Conservation (phyloP, 1,140 invertebrate species). For the Pogonomyrmex barbatus region DNA sequence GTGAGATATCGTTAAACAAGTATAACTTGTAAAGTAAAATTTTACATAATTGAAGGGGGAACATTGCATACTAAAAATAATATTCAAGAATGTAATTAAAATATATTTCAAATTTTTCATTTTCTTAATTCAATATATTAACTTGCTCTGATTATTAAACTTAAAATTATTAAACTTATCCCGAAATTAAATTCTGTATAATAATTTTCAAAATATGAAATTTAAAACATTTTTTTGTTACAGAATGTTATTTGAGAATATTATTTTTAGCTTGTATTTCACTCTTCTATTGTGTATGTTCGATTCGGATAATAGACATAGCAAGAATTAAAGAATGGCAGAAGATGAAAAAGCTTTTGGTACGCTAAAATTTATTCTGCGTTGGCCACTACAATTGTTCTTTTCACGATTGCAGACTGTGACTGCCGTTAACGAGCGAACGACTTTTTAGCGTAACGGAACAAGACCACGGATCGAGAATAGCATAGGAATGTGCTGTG, state of each 20-base stretch:
- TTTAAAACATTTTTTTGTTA: not conserved
- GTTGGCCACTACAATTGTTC: slow-evolving; percentile 55
- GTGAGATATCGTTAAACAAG: slow-evolving; percentile 16
- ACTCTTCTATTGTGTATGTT: not conserved
- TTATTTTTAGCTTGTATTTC: not conserved
- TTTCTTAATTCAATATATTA: not conserved
- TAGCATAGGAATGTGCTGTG: slow-evolving; percentile 41
- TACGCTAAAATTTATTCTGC: slow-evolving; percentile 63
- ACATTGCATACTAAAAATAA: not conserved
- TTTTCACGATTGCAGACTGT: slow-evolving; percentile 59
- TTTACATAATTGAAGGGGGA: slow-evolving; percentile 1
- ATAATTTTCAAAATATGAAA: not conserved
- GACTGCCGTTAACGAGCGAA: slow-evolving; percentile 65
- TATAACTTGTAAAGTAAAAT: not conserved
- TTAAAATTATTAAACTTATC: not conserved
- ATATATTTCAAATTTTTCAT: not conserved
- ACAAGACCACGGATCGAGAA: slow-evolving; percentile 37
- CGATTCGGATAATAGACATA: slow-evolving; percentile 7
- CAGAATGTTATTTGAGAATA: not conserved
- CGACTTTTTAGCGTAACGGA: slow-evolving; percentile 68
- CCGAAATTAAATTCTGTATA: not conserved
- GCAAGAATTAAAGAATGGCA: slow-evolving; percentile 28
- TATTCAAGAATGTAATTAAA: not conserved
- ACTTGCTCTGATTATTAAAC: not conserved
- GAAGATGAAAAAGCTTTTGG: slow-evolving; percentile 46